phyloP scores from a whole-genome alignment of 1,140 invertebrate genomes.

The Archivesica marissinica region DNA sequence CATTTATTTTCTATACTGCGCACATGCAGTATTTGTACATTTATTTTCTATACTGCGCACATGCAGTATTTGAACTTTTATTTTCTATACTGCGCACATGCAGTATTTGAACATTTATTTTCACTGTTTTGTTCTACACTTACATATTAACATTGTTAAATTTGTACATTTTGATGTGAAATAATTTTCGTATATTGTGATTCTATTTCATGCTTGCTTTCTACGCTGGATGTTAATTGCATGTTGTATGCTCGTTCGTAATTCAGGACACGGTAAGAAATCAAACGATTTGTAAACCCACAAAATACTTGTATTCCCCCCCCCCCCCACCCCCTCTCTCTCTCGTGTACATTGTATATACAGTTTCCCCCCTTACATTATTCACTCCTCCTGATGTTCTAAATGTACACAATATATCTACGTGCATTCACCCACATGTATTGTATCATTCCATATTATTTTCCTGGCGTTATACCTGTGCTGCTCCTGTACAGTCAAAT shows the following conservation, averaged over 20 bases:
- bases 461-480: no score
- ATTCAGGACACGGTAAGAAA: constrained; percentile 56
- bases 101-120: no score
- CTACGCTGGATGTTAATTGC: constrained; percentile 56
- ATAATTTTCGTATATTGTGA: constrained; percentile 26
- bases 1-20: no score
- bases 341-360: not conserved
- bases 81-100: no score
- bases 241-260: constrained; percentile 43
- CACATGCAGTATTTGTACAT: no score
- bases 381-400: not conserved
- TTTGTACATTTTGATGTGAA: constrained; percentile 15
- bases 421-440: not conserved
- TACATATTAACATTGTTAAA: no score
- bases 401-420: not conserved
- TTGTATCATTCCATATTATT: not conserved
- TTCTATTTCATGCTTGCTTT: constrained; percentile 64
- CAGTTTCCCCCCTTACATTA: constrained; percentile 24
- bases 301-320: not conserved
- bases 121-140: no score
- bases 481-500: no score
- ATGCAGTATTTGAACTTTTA: no score
- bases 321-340: not conserved
- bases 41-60: no score
- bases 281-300: not conserved